Evolutionary conservation across 2,113 vertebrate genomes (phyloP).

Genomic region (Anoplopoma fimbria): DNA sequence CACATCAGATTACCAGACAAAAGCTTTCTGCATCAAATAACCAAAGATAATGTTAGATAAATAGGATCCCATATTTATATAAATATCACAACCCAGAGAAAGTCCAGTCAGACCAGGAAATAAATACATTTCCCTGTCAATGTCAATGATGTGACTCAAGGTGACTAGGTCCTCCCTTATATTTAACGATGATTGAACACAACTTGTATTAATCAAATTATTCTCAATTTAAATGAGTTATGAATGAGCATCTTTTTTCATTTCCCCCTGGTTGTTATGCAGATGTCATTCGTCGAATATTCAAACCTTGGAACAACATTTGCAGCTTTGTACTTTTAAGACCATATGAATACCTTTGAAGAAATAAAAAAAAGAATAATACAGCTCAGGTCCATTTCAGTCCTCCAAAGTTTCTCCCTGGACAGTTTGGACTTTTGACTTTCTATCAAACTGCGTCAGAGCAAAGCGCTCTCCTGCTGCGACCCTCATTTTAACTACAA

Average conservation of each 20-base stretch:
- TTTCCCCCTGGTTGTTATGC: slow-evolving; percentile 7
- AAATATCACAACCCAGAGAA: too few species aligned
- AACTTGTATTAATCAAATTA: too few species aligned
- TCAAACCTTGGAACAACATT: slow-evolving; percentile 2
- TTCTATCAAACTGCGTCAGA: slow-evolving; percentile 22
- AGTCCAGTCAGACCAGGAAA: too few species aligned
- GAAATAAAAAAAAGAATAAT: not conserved
- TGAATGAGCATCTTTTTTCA: not conserved
- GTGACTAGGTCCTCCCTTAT: too few species aligned
- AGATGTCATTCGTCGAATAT: slow-evolving; percentile 22
- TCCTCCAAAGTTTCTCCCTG: slow-evolving; percentile 12
- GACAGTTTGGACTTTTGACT: slow-evolving; percentile 36
- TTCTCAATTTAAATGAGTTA: not conserved
- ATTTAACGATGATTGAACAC: too few species aligned
- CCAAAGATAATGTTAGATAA: too few species aligned
- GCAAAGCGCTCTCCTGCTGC: slow-evolving; percentile 17
- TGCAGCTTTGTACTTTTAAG: slow-evolving; percentile 39
- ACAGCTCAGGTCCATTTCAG: slow-evolving; percentile 26
- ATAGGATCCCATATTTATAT: too few species aligned
- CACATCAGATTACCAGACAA: too few species aligned
- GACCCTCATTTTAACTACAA: slow-evolving; percentile 62
- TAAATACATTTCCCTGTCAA: too few species aligned
- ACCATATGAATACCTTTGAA: slow-evolving; percentile 27
- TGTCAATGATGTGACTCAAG: too few species aligned
- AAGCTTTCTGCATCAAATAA: too few species aligned